Evolutionary conservation across 2,113 vertebrate species (phyloP), one percentile per base, ranked within the genome.

Genomic region (Euleptes europaea): DNA sequence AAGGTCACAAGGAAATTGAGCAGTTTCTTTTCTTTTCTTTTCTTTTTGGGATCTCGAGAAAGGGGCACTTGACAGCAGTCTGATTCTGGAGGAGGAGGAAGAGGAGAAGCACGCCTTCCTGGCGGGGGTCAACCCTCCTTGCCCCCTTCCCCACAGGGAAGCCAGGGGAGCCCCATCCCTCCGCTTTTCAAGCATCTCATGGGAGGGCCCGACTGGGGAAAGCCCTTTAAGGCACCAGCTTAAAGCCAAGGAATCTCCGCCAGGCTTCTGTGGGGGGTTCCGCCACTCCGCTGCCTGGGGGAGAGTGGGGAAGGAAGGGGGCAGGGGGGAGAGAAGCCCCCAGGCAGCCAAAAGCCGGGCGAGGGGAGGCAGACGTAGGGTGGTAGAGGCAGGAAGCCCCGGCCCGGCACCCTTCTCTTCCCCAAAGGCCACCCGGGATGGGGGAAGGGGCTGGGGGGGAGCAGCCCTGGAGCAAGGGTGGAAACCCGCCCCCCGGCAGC

Each of bases 1-100:
- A 98, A 98, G 97, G 97, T 98, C 97, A 98, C 97, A 97, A 97
- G 97, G 97, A 97, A 94, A 97, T 54, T 96, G 96, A 79, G 76
- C 57, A 70, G 70, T 31, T 15, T 76, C 21, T 35, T 35, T 12
- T 35, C 57, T 38, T 12, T 5, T 38, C 67, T 66, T 66, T 76
- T 49, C 93, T 93, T 96, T 96, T 94, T 94, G n/a, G 95, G 96
- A 96, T 96, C 97, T 95, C 96, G 94, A 95, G 94, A 95, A 96
- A 97, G 97, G 97, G 96, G 97, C 97, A 98, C 97, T 98, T 97
- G 90, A 92, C 93, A 54, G 21, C 57, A 91, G 90, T 92, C 96
- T 14, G 6, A 1, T 13, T 94, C 38, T 2, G 92, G 91, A 95
- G 92, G 91, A 85, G 92, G 3, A 66, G 40, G 23, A 60, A 60